Evolutionary conservation across 2,113 vertebrate species (phyloP).

Genomic region (Tricholaema leucomelas): DNA sequence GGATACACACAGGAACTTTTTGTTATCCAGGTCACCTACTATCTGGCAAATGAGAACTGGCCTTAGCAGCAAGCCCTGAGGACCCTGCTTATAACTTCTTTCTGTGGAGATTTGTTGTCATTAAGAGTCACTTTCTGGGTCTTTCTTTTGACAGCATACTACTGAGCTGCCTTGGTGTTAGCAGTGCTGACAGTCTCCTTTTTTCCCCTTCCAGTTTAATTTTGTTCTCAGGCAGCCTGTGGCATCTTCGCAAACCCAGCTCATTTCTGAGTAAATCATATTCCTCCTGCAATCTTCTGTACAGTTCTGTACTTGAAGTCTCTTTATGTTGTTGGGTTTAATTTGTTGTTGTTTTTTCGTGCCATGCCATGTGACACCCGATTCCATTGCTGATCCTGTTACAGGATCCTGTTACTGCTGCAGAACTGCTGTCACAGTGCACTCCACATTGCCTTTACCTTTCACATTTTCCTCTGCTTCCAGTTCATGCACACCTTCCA

Average conservation of each 20-base stretch:
- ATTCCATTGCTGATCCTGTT: not conserved
- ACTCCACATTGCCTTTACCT: not conserved
- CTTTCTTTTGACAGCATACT: not conserved
- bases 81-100: not conserved
- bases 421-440: not conserved
- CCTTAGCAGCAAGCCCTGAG: not conserved
- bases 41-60: constrained; percentile 2
- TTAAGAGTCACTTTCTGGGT: constrained; percentile 13
- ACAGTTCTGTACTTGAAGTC: not conserved
- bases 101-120: not conserved
- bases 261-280: not conserved
- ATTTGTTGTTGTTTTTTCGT: not conserved
- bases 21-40: constrained; percentile 44
- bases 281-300: not conserved
- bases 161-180: not conserved
- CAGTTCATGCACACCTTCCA: not conserved
- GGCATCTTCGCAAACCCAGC: not conserved
- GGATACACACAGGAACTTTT: not conserved
- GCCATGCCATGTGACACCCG: not conserved
- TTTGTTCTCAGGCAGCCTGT: not conserved
- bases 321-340: not conserved
- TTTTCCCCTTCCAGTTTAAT: not conserved
- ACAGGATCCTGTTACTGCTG: not conserved
- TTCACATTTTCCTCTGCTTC: not conserved
- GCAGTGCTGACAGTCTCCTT: not conserved